Base-by-base conservation (phyloP, 2,888 invertebrate species). In the Teleogryllus oceanicus region DNA sequence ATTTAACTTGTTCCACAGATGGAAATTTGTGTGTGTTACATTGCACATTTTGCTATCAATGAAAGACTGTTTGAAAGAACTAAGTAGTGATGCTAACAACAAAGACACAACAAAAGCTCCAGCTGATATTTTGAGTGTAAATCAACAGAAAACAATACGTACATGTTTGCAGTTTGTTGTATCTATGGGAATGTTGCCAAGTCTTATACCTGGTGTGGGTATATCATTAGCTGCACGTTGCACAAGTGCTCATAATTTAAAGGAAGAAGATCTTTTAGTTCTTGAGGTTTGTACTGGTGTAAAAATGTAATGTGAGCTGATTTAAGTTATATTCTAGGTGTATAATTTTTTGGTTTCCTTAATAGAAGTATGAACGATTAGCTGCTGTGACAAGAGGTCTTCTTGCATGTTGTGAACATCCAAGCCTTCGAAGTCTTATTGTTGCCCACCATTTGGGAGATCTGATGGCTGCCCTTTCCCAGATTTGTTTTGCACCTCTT, bases 401-500 rank as follows among this genome's bases (percentile, higher is more conserved):
- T 62, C 86, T 87, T 50, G 87, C 88, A 83, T 87, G 89, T 83
- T 88, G 89, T 83, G 86, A 87, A 80, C 84, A 89, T 82, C 87
- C 88, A 83, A 88, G 90, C 82, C 87, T 93, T 78, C 89, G 89
- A 84, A 88, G 88, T 84, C 87, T 91, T 80, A 88, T 92, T 82
- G 83, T 91, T 81, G 87, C 90, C 78, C 86, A 90, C 83, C 89
- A 90, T 87, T 85, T 92, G 80, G 88, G 89, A 85, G 90, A 90
- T 85, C 88, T 94, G 83, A 86, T 95, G 78, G 92, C 92, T 80
- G 91, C 90, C 4, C 86, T 94, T 50, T 90, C 94, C 83, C 94
- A 94, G 86, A 87, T 94, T 78, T 88, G 91, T 49, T 91, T 91
- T 88, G 92, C 92, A 74, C 92, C 92, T 11, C 84, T 93, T 51